Conservation (phyloP, 2,888 invertebrate species). For the Fissipunctia ypsillon region DNA sequence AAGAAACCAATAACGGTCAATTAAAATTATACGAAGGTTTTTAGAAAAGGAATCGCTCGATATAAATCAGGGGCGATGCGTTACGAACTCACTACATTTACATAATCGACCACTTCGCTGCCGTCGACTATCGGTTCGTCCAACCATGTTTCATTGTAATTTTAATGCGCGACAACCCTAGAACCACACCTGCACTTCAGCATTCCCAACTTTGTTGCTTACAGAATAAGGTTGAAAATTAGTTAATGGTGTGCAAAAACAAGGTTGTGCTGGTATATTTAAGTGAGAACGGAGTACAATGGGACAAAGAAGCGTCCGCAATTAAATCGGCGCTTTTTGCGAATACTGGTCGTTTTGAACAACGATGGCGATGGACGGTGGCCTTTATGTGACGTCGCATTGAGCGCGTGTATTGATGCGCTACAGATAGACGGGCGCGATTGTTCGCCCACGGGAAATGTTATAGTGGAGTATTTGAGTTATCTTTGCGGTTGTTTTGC, state of each 20-base stretch:
- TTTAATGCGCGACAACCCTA: constrained; percentile 68
- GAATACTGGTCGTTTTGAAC: constrained; percentile 67
- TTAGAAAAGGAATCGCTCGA: constrained; percentile 66
- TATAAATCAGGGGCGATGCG: constrained; percentile 68
- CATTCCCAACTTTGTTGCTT: constrained; percentile 23
- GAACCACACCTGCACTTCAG: background rate
- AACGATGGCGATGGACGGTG: constrained; percentile 50
- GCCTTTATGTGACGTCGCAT: constrained; percentile 68
- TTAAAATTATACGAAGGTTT: constrained; percentile 66
- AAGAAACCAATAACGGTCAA: constrained; percentile 65
- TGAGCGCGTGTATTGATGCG: constrained; percentile 71
- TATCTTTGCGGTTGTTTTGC: constrained; percentile 4
- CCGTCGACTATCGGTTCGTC: constrained; percentile 69
- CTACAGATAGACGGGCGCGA: constrained; percentile 61
- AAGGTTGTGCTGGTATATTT: constrained; percentile 68
- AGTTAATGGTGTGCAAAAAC: constrained; percentile 14
- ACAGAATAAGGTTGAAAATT: constrained; percentile 29
- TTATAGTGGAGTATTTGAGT: constrained; percentile 29
- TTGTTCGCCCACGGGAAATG: constrained; percentile 46
- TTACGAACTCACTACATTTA: constrained; percentile 71
- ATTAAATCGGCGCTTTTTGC: constrained; percentile 74
- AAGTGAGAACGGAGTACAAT: constrained; percentile 72
- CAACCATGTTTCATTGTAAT: constrained; percentile 76
- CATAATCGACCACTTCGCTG: constrained; percentile 73
- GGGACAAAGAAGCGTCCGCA: constrained; percentile 73